Base-by-base conservation (phyloP, 2,797 vertebrate genomes). In the Microctenopoma lineatum region DNA sequence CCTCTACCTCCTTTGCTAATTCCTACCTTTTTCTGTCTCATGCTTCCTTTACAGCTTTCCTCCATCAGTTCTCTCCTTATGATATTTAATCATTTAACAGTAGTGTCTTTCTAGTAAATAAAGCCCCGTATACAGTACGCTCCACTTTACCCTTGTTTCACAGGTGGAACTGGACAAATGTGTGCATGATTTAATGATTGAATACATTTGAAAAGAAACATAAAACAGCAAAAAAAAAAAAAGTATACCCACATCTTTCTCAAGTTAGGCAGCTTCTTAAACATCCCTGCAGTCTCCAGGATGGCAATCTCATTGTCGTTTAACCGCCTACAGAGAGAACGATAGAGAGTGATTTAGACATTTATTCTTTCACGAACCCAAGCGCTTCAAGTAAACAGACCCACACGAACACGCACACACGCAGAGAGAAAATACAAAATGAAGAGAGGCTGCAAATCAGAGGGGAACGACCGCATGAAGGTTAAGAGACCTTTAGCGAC, bases 251-350 rank as follows among this genome's bases (percentile, higher is more conserved):
- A 99, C 97, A 99, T 98, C 89, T 98, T 99, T 72, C 86, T 94
- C 66, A 98, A 92, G 90, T 96, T 97, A 18, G 96, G 95, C 69
- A 98, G 86, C 90, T 97, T 99, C 95, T 96, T 98, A 87, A 98
- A 99, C 52, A 93, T 94, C 68, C 96, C 96, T 0, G 92, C 77
- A 60, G 95, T 93, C 81, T 99, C 97, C 83, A 99, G 88, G 42
- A 96, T 60, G 21, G 95, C 89, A 86, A 99, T 96, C 48, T 98
- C 97, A 63, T 99, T 99, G 95, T 99, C 97, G n/a, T 98, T 98
- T 87, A 99, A 88, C 73, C 96, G 94, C 90, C 97, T 99, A 59
- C 34, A 70, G 85, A 70, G 89, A 90, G 73, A 89, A 80, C 44
- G 80, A 87, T 34, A 53, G 32, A 75, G 69, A 59, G 10, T 9